Base-by-base conservation (phyloP, 1,140 invertebrate species). In the Brachionus rubens region DNA sequence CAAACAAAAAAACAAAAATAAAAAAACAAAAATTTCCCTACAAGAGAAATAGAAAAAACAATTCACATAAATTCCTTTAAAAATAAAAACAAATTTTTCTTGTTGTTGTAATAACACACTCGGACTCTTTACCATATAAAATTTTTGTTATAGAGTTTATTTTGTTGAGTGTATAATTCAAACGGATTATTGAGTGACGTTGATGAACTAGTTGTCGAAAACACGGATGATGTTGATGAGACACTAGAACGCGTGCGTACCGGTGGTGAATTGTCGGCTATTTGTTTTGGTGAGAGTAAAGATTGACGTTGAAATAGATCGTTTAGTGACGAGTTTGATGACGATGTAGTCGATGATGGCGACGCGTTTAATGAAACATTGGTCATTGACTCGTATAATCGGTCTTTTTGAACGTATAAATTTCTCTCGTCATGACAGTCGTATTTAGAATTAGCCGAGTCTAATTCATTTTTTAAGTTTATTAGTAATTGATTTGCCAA, bases 11-110 rank as follows among this genome's bases (percentile, higher is more conserved):
- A 36, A 36, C 54, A 59, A 28, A 59, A 59, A 59, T 30, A 59
- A 3, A 59, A 59, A 59, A 59, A 59, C 54, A 59, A 59, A 59
- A 59, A 59, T 59, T 59, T 59, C 54, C 54, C 54, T 33, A 59
- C 54, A 36, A 59, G 54, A 16, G 54, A 59, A 59, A 59, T n/a
- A n/a, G n/a, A n/a, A n/a, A n/a, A n/a, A n/a, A n/a, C n/a, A n/a
- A n/a, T 59, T 59, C 36, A 59, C 36, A 36, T 36, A 36, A 59
- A 59, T 59, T 59, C 54, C 54, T n/a, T n/a, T n/a, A n/a, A n/a
- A n/a, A n/a, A n/a, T n/a, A 59, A 59, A 59, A 59, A 59, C 54
- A 59, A 59, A 33, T 59, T 30, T 36, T 65, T 36, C 24, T 10
- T n/a, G n/a, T n/a, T n/a, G n/a, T n/a, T n/a, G n/a, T n/a, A n/a